A percentile compares a stretch with the other conserved stretches of the same genome.
Evolutionary conservation across 2,797 vertebrate species (phyloP).

Genomic region (Sebastolobus alascanus): DNA sequence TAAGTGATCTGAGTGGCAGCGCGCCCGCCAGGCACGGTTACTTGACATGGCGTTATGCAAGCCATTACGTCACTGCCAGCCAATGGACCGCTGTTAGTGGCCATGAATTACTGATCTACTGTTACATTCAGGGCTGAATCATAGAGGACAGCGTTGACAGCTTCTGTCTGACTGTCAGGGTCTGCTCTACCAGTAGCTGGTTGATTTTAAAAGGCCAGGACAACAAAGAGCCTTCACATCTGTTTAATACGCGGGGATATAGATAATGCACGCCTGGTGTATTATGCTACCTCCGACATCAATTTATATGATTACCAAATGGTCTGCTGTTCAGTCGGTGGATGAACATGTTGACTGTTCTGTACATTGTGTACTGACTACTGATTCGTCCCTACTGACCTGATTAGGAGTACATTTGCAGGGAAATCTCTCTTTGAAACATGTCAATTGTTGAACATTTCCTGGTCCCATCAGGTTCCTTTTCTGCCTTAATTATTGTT

Average conservation of each 20-base stretch:
- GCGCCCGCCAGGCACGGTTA: slow-evolving; percentile 63
- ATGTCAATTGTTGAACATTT: neutral
- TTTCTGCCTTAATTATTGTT: neutral
- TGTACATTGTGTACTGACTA: slow-evolving; percentile 10
- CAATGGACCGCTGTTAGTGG: slow-evolving; percentile 53
- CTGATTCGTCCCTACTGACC: slow-evolving; percentile 18
- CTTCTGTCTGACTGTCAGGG: slow-evolving; percentile 10
- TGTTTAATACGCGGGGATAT: slow-evolving; percentile 1
- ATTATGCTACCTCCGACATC: slow-evolving; percentile 22
- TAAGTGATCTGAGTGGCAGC: slow-evolving; percentile 69
- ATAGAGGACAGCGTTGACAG: slow-evolving; percentile 27
- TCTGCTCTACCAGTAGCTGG: slow-evolving; percentile 10
- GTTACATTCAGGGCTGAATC: slow-evolving; percentile 57
- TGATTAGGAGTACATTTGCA: slow-evolving; percentile 3
- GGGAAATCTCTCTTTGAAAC: neutral
- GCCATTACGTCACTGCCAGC: slow-evolving; percentile 71
- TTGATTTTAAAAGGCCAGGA: slow-evolving; percentile 32
- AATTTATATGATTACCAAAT: slow-evolving; percentile 39
- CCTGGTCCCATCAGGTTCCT: neutral
- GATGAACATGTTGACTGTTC: slow-evolving; percentile 19
- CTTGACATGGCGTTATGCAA: slow-evolving; percentile 77
- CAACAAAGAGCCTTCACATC: slow-evolving; percentile 10
- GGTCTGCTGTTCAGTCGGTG: slow-evolving; percentile 10
- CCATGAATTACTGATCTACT: slow-evolving; percentile 71
- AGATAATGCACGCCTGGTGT: slow-evolving; percentile 5